Base-by-base conservation (phyloP, 2,888 invertebrate species). In the Eupithecia subfuscata region DNA sequence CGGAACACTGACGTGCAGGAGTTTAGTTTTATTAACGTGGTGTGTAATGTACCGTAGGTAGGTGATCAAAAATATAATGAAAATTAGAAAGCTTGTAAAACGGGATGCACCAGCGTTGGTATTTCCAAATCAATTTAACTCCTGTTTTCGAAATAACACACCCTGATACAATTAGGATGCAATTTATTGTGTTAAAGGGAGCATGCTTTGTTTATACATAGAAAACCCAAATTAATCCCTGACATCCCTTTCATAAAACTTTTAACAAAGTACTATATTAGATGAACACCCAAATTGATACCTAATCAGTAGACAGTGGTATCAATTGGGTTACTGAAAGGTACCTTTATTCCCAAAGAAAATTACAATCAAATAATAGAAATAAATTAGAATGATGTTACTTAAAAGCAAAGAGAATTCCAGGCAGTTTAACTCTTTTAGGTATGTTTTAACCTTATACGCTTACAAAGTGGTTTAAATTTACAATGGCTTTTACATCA, bases 1-100 rank as follows among this genome's bases (percentile, higher is more conserved):
- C 75, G 71, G 77, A 79, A 77, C 77, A 80, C 77, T 80, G 79
- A 69, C 30, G 75, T 78, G 71, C 77, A 75, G 76, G 77, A 34
- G 30, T 6, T 18, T 11, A 65, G 9, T 40, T 64, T n/a, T 56
- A 56, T 56, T 56, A 37, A 37, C 34, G 37, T 67, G 14, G 60
- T 37, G 14, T 60, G 60, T 60, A 22, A 56, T 25, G 2, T 25
- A 56, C 9, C 11, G n/a, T 56, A 56, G 16, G 45, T 45, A 16
- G n/a, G 11, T 56, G 11, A 56, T n/a, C 8, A 56, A 56, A 11
- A 2, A 52, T 30, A 2, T 30, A n/a, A 52, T 52, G 0, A 52
- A 52, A n/a, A 52, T 8, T 52, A n/a, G 9, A n/a, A 52, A 52
- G n/a, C 52, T 48, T 7, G 7, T 18, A 18, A 1, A 48, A 48